Evolutionary conservation across 23 tunicate species (phyloP), one percentile per base, ranked within the genome.

Genomic region (Diplosoma virens): DNA sequence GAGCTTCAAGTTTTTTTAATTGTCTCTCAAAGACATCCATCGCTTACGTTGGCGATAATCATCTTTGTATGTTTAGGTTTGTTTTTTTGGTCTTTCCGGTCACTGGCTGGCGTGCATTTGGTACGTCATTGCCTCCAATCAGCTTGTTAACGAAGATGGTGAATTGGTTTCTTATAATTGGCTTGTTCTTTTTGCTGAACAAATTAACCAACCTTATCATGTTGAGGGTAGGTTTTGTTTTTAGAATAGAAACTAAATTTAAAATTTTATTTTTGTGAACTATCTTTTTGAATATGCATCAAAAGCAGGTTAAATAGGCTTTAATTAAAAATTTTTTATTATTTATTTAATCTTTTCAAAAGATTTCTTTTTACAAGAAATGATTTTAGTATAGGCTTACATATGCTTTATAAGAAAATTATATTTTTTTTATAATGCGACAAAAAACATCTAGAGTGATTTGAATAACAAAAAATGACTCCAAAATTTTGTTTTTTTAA

Each of bases 21-120:
- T n/a, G n/a, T n/a, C 14, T 9, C 50, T 41, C 14, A 41, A 41
- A 41, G 9, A 7, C 11, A 41, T 41, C 50, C 14, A 41, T 41
- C 14, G 50, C 9, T 14, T 41, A 41, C 50, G 50, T 14, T 41
- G 50, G 9, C 14, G 50, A 14, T 41, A 14, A 14, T 14, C 9
- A 7, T 41, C 14, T 41, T 41, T 14, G 14, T 41, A 41, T 41
- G 14, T 75, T 26, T 54, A 92, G 97, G 97, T 92, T 26, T 85
- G 90, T 63, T 81, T 84, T 68, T 95, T 95, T 68, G 99, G 85
- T 20, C 87, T 95, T 20, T 92, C 95, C 37, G 99, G 89, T 25
- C 99, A 95, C 73, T 95, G 99, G 99, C 54, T 95, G 45, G 99
- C 99, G 25, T 95, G 99, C 58, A 74, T 89, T 2, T 95, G 99